These are phyloP conservation scores for Numida meleagris DNA, from an alignment of 2,113 vertebrate genomes.

Conservation along the genomic window DNA sequence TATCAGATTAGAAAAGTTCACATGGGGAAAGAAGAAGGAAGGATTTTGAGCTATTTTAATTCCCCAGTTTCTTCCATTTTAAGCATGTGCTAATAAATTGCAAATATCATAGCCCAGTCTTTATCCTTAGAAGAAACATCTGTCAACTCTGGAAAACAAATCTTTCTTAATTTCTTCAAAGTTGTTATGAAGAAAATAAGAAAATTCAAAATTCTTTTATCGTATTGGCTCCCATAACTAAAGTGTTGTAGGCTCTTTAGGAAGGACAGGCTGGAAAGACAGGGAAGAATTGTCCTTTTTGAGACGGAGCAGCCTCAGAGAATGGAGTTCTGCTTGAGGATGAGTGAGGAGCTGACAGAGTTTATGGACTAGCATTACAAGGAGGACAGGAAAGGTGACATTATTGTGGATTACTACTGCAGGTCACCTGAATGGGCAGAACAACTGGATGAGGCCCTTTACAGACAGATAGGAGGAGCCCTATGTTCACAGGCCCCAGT, in stretches of 20 bases:
- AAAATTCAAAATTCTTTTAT: not conserved
- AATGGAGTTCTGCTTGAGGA: not conserved
- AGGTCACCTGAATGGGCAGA: not conserved
- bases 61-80: not conserved
- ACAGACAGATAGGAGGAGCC: not conserved
- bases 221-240: not conserved
- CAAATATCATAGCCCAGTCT: not conserved
- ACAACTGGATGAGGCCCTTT: not conserved
- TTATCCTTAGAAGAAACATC: not conserved
- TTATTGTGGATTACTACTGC: not conserved
- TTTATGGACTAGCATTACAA: not conserved
- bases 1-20: not conserved
- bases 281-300: not conserved
- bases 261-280: not conserved
- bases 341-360: not conserved
- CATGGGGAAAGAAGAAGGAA: not conserved
- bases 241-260: not conserved
- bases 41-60: not conserved
- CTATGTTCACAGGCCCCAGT: not conserved
- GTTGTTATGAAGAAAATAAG: not conserved
- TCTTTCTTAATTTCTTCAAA: not conserved
- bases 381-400: not conserved
- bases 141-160: not conserved
- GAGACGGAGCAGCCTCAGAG: not conserved
- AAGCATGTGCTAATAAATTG: not conserved